These are phyloP conservation scores for Champsocephalus gunnari DNA, from an alignment of 2,797 vertebrate genomes.

Conservation along the genomic window DNA sequence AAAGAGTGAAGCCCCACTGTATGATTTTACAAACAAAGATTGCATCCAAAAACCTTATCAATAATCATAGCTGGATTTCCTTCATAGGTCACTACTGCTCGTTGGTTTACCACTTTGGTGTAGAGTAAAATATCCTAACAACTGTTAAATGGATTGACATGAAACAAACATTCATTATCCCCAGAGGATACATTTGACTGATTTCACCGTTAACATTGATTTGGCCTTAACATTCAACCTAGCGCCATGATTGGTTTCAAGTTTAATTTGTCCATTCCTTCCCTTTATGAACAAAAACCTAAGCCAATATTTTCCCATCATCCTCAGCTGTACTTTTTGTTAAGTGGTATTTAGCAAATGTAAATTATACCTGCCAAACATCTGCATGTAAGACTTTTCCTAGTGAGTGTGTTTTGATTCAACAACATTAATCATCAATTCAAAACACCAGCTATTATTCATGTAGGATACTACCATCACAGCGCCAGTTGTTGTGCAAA, in stretches of 20 bases:
- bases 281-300: background rate
- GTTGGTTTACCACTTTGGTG: background rate
- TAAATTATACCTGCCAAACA: conserved; percentile 10
- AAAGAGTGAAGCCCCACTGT: background rate
- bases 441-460: too few species aligned
- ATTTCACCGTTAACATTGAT: background rate
- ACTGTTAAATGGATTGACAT: background rate
- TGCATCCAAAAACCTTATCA: conserved; percentile 31
- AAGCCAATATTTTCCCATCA: conserved; percentile 1
- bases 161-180: background rate
- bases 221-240: background rate
- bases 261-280: background rate
- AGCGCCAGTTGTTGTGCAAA: too few species aligned
- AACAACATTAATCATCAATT: too few species aligned
- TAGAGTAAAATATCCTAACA: background rate
- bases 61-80: conserved; percentile 39
- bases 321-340: background rate
- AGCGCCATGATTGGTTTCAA: background rate
- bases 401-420: background rate
- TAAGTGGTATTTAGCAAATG: background rate
- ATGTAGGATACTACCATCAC: too few species aligned
- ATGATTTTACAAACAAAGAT: conserved; percentile 15
- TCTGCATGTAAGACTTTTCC: conserved; percentile 3
- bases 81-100: conserved; percentile 37
- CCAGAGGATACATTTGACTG: background rate